These are phyloP conservation scores for Alosa sapidissima DNA, from an alignment of 2,797 vertebrate genomes.

Conservation along the genomic window DNA sequence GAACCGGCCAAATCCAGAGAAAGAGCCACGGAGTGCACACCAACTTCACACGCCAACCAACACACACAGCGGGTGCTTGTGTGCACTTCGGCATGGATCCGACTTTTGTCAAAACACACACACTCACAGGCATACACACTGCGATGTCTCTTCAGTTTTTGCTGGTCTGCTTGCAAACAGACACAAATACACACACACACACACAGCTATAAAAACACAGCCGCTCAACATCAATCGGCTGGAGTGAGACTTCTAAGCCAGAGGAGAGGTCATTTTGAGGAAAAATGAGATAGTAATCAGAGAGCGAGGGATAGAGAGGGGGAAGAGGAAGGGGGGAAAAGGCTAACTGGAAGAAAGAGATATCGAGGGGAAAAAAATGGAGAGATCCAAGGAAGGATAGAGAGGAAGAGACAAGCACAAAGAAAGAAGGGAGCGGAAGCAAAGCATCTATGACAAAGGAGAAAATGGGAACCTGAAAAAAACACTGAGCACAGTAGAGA, in stretches of 20 bases:
- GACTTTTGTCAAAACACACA: background rate
- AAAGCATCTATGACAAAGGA: background rate
- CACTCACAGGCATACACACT: background rate
- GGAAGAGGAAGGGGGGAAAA: background rate
- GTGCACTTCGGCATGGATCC: background rate
- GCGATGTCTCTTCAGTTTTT: background rate
- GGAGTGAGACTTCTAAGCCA: background rate
- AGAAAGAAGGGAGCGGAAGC: background rate
- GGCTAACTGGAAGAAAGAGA: background rate
- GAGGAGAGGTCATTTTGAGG: constrained; percentile 23
- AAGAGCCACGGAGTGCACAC: background rate
- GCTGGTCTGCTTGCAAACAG: background rate
- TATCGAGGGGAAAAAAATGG: background rate
- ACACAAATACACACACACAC: background rate
- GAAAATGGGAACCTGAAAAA: constrained; percentile 34
- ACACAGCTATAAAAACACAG: constrained; percentile 7
- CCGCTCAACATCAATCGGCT: background rate
- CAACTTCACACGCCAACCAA: background rate
- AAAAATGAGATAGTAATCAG: constrained; percentile 14
- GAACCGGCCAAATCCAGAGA: background rate
- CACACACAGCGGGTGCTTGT: background rate
- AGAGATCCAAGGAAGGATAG: background rate
- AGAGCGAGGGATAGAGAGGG: constrained; percentile 15
- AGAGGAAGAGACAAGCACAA: background rate
- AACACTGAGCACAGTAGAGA: background rate